A percentile compares a stretch with the other conserved stretches of the same genome.
Conservation (phyloP, 2,797 vertebrate species). For the Pangasius krempfi region DNA sequence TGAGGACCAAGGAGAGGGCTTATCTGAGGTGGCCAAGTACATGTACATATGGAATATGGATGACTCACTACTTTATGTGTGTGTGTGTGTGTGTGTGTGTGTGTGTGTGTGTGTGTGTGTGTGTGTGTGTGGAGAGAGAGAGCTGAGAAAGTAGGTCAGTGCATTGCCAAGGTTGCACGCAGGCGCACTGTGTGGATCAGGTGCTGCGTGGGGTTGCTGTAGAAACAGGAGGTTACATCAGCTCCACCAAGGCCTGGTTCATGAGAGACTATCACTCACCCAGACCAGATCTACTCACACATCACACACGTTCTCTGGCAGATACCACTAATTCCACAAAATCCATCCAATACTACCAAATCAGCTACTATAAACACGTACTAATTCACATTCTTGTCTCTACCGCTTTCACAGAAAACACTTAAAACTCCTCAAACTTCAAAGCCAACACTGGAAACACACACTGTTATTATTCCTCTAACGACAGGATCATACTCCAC, state of each 20-base stretch:
- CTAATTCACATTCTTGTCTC: background rate
- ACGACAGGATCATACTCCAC: too few species aligned
- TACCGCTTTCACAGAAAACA: background rate
- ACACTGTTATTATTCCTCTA: too few species aligned
- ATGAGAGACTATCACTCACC: constrained; percentile 49
- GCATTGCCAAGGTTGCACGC: constrained; percentile 68
- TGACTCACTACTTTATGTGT: constrained; percentile 29
- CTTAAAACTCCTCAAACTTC: background rate
- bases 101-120: constrained; percentile 38
- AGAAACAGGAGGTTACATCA: constrained; percentile 69
- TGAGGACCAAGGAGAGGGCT: constrained; percentile 22
- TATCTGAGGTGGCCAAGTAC: constrained; percentile 37
- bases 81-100: constrained; percentile 29
- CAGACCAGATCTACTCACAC: constrained; percentile 60
- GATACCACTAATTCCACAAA: background rate
- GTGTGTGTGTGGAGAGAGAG: constrained; percentile 47
- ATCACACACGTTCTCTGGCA: constrained; percentile 42
- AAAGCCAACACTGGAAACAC: too few species aligned
- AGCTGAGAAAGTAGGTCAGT: constrained; percentile 76
- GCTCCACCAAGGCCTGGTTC: constrained; percentile 51
- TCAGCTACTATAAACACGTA: background rate
- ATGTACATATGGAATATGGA: constrained; percentile 35
- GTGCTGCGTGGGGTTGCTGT: constrained; percentile 66
- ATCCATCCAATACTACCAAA: constrained; percentile 24
- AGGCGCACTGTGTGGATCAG: constrained; percentile 62